A percentile compares a stretch with the other conserved stretches of the same genome.
Conservation (phyloP, 2,113 vertebrate genomes). For the Neomonachus schauinslandi region DNA sequence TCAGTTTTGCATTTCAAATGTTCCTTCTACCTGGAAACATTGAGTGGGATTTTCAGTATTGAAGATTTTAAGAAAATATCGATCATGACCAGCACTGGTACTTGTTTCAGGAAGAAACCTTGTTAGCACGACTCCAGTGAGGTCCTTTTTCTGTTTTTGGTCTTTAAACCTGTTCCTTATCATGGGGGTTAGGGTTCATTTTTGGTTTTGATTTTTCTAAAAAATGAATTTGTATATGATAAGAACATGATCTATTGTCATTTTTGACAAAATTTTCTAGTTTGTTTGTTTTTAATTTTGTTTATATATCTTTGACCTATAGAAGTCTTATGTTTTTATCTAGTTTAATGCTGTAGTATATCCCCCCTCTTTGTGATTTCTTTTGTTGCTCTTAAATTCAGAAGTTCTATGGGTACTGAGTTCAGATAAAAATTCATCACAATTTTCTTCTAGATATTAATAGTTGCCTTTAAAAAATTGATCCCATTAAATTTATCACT, state of each 20-base stretch:
- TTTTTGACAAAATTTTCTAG: neutral
- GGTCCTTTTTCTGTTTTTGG: neutral
- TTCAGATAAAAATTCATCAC: neutral
- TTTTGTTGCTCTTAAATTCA: neutral
- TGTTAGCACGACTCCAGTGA: neutral
- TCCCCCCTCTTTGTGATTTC: neutral
- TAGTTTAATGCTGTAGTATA: neutral
- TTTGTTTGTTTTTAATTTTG: constrained; percentile 38
- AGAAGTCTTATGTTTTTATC: neutral
- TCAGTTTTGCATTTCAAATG: neutral
- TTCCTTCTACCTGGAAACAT: neutral
- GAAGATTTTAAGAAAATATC: neutral
- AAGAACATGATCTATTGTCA: neutral
- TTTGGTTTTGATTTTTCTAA: neutral
- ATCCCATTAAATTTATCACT: neutral
- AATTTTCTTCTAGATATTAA: neutral
- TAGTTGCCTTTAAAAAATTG: neutral
- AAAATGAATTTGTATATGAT: neutral
- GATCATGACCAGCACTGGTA: neutral
- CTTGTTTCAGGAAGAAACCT: neutral
- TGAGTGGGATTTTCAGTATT: neutral
- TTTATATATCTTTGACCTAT: neutral
- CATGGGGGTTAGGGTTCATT: neutral
- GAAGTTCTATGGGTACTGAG: neutral
- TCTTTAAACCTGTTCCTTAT: neutral